A percentile compares a stretch with the other conserved stretches of the same genome.
These are phyloP conservation scores for Drosophila watanabei DNA, from an alignment of 1,140 invertebrate species.

Conservation along the genomic window DNA sequence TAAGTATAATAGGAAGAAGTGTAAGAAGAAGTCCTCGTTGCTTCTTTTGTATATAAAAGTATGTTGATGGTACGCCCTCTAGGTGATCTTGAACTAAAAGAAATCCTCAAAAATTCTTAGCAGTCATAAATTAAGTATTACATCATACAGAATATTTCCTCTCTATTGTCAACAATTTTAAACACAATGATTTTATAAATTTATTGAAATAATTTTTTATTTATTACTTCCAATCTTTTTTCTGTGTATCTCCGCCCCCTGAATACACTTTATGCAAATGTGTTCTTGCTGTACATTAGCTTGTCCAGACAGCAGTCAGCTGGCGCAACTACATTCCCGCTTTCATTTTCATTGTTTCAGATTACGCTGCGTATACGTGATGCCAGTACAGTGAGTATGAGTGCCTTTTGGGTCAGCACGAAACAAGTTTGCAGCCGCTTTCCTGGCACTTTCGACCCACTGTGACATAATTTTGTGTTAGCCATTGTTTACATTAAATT, in stretches of 20 bases:
- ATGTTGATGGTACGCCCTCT: too few species aligned
- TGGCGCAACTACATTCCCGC: constrained; percentile 39
- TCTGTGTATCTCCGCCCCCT: constrained; percentile 4
- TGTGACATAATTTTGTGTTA: constrained; percentile 21
- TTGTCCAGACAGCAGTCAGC: constrained; percentile 40
- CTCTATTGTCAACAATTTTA: not conserved
- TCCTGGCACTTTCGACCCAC: constrained; percentile 13
- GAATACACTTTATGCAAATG: constrained; percentile 58
- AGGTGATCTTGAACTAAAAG: too few species aligned
- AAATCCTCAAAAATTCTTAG: too few species aligned
- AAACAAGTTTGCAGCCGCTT: constrained; percentile 14
- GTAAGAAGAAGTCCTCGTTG: too few species aligned
- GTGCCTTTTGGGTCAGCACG: constrained; percentile 29
- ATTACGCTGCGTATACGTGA: constrained; percentile 51
- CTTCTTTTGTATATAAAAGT: too few species aligned
- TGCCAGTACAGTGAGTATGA: constrained; percentile 28
- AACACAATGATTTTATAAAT: too few species aligned
- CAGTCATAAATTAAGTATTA: too few species aligned
- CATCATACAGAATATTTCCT: too few species aligned
- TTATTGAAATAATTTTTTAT: too few species aligned
- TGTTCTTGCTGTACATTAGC: constrained; percentile 56
- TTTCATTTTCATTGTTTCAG: constrained; percentile 62
- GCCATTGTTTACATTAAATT: constrained; percentile 53
- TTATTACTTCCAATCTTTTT: not conserved
- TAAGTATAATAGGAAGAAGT: too few species aligned